phyloP scores from a whole-genome alignment of 1,140 invertebrate genomes.

The Magallana angulata region DNA sequence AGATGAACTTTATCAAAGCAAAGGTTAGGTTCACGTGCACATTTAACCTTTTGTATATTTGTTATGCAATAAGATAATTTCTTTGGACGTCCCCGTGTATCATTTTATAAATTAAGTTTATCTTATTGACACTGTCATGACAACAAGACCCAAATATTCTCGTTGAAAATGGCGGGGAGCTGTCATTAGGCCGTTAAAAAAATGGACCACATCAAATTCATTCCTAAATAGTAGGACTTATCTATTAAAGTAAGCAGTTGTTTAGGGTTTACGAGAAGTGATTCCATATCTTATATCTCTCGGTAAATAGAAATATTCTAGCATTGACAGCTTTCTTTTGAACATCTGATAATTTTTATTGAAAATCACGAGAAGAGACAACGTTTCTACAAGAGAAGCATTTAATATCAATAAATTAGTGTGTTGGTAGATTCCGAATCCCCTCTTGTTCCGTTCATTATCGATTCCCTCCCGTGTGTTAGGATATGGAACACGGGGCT shows the following conservation, averaged over 20 bases:
- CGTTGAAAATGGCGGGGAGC: no score
- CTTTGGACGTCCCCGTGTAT: no score
- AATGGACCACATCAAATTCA: background rate
- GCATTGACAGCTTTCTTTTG: constrained; percentile 14
- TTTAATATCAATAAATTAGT: constrained; percentile 27
- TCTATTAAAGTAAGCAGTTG: background rate
- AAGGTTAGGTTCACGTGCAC: no score
- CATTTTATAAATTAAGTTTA: no score
- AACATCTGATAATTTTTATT: constrained; percentile 1
- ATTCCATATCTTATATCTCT: constrained; percentile 1
- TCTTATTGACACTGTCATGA: no score
- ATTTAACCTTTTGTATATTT: no score
- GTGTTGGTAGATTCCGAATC: background rate
- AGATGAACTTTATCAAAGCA: no score
- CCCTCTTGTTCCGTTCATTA: background rate
- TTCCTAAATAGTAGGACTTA: background rate
- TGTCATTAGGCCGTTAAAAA: background rate
- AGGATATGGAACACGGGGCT: background rate
- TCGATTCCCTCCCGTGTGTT: background rate
- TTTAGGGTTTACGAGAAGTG: constrained; percentile 6
- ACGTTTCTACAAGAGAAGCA: constrained; percentile 3
- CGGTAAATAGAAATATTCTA: constrained; percentile 27
- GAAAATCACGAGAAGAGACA: constrained; percentile 27
- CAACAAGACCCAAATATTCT: no score
- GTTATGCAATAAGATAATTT: no score